phyloP scores from a whole-genome alignment of 2,797 vertebrate genomes.

The Tympanoctomys barrerae region DNA sequence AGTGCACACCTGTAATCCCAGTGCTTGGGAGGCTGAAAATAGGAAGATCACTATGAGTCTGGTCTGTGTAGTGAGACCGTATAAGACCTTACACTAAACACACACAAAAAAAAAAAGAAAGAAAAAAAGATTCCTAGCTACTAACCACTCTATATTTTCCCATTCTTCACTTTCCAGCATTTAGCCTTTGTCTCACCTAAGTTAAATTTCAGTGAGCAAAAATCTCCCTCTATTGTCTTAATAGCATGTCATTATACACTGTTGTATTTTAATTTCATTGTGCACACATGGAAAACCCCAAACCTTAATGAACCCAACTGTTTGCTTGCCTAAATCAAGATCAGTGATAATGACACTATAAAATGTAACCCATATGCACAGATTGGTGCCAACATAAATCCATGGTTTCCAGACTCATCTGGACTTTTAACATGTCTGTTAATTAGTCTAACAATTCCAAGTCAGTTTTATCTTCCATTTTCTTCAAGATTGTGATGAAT shows the following conservation, averaged over 20 bases:
- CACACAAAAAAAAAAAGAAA: no score
- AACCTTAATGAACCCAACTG: conserved; percentile 49
- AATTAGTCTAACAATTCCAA: conserved; percentile 29
- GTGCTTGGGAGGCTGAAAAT: no score
- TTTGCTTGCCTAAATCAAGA: conserved; percentile 59
- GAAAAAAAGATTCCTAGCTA: background rate
- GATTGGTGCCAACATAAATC: conserved; percentile 24
- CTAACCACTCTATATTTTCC: background rate
- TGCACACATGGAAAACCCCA: conserved; percentile 42
- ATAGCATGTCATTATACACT: background rate
- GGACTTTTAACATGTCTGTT: background rate
- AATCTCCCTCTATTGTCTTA: background rate
- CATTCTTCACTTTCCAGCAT: background rate
- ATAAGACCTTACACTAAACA: no score
- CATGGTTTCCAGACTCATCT: conserved; percentile 1
- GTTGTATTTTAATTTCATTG: conserved; percentile 47
- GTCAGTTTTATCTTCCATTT: background rate
- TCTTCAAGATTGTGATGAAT: background rate
- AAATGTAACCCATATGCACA: conserved; percentile 54
- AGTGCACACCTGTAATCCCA: no score
- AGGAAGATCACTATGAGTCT: no score
- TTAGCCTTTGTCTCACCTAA: background rate
- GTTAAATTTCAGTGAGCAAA: background rate
- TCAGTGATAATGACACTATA: conserved; percentile 38
- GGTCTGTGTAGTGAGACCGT: no score